These are phyloP conservation scores for human DNA, from an alignment of 2,113 vertebrate genomes.

Conservation along the genomic window GRCh38 chr6:49259501-49260000, in stretches of 20 bases:
- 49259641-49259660: neutral
- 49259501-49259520: neutral
- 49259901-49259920: neutral
- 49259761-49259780: neutral
- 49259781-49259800: neutral
- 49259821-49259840: neutral
- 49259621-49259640: neutral
- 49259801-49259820: neutral
- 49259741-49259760: neutral
- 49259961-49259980: neutral
- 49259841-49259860: neutral
- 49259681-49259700: neutral
- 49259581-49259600: neutral
- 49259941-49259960: neutral
- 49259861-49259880: neutral
- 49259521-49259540: neutral
- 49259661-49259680: neutral
- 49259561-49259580: neutral
- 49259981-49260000: neutral
- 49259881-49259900: neutral
- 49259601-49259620: neutral
- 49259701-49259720: neutral
- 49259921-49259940: neutral
- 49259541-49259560: neutral
- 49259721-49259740: neutral